Evolutionary conservation across 2,113 vertebrate species (phyloP), one percentile per base, ranked within the genome.

Genomic region (Balaenoptera acutorostrata): DNA sequence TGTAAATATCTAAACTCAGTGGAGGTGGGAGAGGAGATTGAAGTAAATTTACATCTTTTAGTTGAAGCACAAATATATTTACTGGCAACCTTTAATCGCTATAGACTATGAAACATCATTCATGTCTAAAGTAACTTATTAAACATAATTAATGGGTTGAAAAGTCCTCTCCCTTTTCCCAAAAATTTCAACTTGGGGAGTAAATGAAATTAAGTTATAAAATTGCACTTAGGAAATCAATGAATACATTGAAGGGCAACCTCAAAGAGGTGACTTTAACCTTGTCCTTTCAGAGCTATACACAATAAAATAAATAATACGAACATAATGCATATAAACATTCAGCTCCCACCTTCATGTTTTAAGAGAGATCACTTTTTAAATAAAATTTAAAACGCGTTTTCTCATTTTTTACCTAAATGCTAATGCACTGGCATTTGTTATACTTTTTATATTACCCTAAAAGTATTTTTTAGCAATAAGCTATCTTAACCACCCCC

Each of bases 21-120:
- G 27, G 23, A 10, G 5, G 88, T 96, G 27, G 8, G 74, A 46
- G 61, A 92, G 25, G 23, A 95, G 0, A 29, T n/a, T 66, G 69
- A 97, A 93, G 68, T 75, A 97, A 94, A 97, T 91, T 95, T 96
- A 63, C 52, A 93, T 44, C 57, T 98, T 97, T 90, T 91, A 96
- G 63, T 95, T 92, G 61, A 91, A 97, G 29, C 33, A 81, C 52
- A 97, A 97, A 95, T 96, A 66, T 18, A 90, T 93, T 96, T 97
- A 81, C 39, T 96, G 74, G 69, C 49, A 97, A 93, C 33, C n/a
- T 93, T 96, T 97, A 93, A 97, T 95, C 96, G 92, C 95, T 90
- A 95, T 80, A 68, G 68, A 69, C 29, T 88, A 69, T 97, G 84
- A 97, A 93, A 93, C 18, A 90, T 92, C 90, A 49, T 71, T 90